Base-by-base conservation (phyloP, 2,113 vertebrate genomes). In the Orcinus orca region DNA sequence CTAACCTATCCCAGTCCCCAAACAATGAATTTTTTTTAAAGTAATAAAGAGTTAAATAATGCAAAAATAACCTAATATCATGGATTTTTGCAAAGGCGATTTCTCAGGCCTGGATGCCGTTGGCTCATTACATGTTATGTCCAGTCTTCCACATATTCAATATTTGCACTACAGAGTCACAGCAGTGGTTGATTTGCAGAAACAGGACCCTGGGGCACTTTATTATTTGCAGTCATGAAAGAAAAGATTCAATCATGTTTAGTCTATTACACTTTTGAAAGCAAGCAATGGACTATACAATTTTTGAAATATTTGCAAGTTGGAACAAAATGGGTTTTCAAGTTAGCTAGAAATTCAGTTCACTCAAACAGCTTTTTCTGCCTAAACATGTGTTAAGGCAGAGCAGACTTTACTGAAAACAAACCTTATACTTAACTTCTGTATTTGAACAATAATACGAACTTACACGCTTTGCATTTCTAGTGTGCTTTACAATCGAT, bases 231-330 rank as follows among this genome's bases (percentile, higher is more conserved):
- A 96, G 65, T 92, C 88, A 90, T 62, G 67, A 96, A 96, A 79
- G 88, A 92, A 86, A 94, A 90, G 53, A 93, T 95, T 97, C 65
- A 77, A 63, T 95, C 85, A 36, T 93, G 26, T 85, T 94, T 92
- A 96, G 68, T 68, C 44, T 95, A 50, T 77, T 96, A 95, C 2
- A 84, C 71, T 92, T 90, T 77, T 0, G 1, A 97, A 95, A 89
- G 74, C 93, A 95, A 92, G 80, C 86, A 94, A 93, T 93, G 41
- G 62, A 97, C 95, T 88, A 88, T 91, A 97, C 86, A 53, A 73
- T 74, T 94, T 93, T 90, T 95, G 92, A 92, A 96, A 92, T 96
- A 88, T 90, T 95, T 81, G 38, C 84, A 96, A 94, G 93, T 88
- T 65, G 20, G 53, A 97, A 81, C 29, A 94, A 90, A 96, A 85